phyloP scores from a whole-genome alignment of 2,797 vertebrate genomes.

The Synanceia verrucosa region DNA sequence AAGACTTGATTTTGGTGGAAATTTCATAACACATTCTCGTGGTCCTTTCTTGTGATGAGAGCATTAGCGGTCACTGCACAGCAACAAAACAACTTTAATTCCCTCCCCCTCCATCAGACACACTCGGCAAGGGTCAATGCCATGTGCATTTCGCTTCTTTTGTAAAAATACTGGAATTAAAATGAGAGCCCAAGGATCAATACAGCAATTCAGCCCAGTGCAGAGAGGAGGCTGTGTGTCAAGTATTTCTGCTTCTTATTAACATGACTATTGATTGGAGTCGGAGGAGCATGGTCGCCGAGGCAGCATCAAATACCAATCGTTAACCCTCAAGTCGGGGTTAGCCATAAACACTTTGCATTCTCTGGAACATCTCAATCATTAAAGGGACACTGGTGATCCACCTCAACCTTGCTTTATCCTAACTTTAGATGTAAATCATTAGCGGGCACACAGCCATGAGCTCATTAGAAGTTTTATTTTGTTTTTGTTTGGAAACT shows the following conservation, averaged over 20 bases:
- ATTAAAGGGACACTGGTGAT: slow-evolving; percentile 42
- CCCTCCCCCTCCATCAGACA: slow-evolving; percentile 52
- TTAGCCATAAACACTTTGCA: slow-evolving; percentile 70
- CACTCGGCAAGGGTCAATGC: slow-evolving; percentile 61
- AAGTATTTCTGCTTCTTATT: slow-evolving; percentile 77
- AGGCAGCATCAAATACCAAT: slow-evolving; percentile 70
- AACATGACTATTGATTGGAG: slow-evolving; percentile 81
- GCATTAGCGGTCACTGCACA: slow-evolving; percentile 43
- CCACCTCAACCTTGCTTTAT: not conserved
- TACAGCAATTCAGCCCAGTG: slow-evolving; percentile 73
- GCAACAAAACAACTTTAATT: slow-evolving; percentile 60
- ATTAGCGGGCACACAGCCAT: slow-evolving; percentile 30
- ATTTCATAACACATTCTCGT: slow-evolving; percentile 6
- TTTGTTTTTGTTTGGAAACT: slow-evolving; percentile 12
- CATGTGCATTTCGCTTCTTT: slow-evolving; percentile 64
- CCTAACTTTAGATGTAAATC: slow-evolving; percentile 23
- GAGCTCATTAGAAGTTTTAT: slow-evolving; percentile 50
- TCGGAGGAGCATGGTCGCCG: slow-evolving; percentile 60
- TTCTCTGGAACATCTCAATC: slow-evolving; percentile 62
- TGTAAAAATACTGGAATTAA: slow-evolving; percentile 76
- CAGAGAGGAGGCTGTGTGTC: slow-evolving; percentile 68
- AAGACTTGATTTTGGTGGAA: slow-evolving; percentile 1
- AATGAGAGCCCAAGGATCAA: slow-evolving; percentile 74
- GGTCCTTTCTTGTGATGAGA: slow-evolving; percentile 30
- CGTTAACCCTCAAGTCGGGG: slow-evolving; percentile 69